Conservation (phyloP, 23 tunicate species). For the Clavelina lepadiformis region DNA sequence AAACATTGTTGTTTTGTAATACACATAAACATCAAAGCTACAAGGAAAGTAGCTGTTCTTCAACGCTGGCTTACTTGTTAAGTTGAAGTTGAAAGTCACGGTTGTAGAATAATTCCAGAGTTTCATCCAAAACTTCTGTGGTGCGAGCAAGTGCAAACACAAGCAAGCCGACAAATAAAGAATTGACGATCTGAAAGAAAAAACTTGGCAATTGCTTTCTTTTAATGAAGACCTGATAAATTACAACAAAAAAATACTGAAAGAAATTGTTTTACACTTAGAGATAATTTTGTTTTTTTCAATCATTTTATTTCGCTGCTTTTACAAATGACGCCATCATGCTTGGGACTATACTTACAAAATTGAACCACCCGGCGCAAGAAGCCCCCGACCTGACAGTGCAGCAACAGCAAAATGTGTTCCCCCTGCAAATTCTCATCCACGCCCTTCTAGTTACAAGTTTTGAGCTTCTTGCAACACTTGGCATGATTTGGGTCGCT, state of each 20-base stretch:
- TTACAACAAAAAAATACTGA: too few relatives aligned
- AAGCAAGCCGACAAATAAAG: constrained; percentile 71
- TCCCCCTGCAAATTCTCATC: too few relatives aligned
- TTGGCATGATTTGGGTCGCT: too few relatives aligned
- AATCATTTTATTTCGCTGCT: too few relatives aligned
- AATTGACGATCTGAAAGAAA: constrained; percentile 56
- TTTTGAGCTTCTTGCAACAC: too few relatives aligned
- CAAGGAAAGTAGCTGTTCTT: neutral
- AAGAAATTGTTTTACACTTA: too few relatives aligned
- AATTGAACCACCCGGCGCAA: constrained; percentile 73
- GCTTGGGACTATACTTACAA: constrained; percentile 77
- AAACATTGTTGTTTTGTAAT: too few relatives aligned
- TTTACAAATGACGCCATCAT: too few relatives aligned
- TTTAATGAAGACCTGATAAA: neutral
- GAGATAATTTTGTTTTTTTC: too few relatives aligned
- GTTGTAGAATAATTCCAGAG: too few relatives aligned
- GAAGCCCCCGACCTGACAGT: constrained; percentile 70
- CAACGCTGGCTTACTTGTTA: neutral
- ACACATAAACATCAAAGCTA: neutral
- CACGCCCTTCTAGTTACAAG: too few relatives aligned
- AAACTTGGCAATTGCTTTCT: neutral
- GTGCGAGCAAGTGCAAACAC: constrained; percentile 51
- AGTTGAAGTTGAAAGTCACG: too few relatives aligned
- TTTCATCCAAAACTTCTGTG: constrained; percentile 16
- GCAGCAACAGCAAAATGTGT: constrained; percentile 63